phyloP scores from a whole-genome alignment of 2,888 invertebrate genomes.

The Achlya flavicornis region DNA sequence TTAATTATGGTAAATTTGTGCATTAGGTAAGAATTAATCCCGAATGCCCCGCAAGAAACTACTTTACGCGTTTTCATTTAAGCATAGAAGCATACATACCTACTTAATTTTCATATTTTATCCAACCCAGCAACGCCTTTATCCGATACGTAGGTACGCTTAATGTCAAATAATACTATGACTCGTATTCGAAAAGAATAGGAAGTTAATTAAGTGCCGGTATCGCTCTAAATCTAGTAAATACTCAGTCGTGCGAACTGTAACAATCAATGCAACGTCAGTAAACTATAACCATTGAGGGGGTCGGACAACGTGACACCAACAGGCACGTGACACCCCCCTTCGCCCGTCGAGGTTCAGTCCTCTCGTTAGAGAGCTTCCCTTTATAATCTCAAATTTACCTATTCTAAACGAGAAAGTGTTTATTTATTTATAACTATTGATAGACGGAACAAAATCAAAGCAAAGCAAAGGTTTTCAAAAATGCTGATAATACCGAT shows the following conservation, averaged over 20 bases:
- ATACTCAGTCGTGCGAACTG: not conserved
- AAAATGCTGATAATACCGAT: not conserved
- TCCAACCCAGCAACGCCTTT: too few species aligned
- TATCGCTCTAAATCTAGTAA: not conserved
- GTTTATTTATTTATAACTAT: not conserved
- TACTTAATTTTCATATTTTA: too few species aligned
- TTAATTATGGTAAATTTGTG: too few species aligned
- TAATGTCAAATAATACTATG: too few species aligned
- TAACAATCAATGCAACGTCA: not conserved
- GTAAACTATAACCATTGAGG: not conserved
- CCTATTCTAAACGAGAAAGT: not conserved
- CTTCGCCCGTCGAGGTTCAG: not conserved
- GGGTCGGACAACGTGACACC: not conserved
- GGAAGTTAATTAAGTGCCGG: too few species aligned
- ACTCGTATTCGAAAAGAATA: too few species aligned
- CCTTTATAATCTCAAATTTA: not conserved
- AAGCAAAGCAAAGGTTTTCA: not conserved
- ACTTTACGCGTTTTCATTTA: too few species aligned
- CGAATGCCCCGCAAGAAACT: too few species aligned
- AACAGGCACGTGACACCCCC: not conserved
- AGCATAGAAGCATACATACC: too few species aligned
- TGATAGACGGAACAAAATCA: not conserved
- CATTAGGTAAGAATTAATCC: too few species aligned
- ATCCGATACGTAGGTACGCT: too few species aligned
- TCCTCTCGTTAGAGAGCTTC: conserved; percentile 3